phyloP scores from a whole-genome alignment of 2,888 invertebrate genomes.

The Brachynemurus nebulosus region DNA sequence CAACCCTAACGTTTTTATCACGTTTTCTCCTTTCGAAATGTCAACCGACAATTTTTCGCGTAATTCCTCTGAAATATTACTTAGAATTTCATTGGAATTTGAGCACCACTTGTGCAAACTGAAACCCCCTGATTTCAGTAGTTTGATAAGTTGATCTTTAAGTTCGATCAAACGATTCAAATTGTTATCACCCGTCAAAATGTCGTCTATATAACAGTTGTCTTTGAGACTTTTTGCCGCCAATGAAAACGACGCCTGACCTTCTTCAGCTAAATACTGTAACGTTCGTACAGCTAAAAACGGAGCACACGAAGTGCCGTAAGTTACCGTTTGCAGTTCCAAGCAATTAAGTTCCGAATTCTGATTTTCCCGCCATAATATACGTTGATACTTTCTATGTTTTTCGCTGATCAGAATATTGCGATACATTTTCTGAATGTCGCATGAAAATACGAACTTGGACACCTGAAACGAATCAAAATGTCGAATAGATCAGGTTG shows the following conservation, averaged over 20 bases:
- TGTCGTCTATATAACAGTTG: constrained; percentile 11
- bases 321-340: neutral
- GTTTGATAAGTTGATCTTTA: neutral
- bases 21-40: too few species aligned
- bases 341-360: neutral
- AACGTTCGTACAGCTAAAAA: neutral
- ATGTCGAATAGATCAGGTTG: neutral
- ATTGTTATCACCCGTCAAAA: constrained; percentile 7
- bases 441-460: neutral
- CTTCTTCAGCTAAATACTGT: neutral
- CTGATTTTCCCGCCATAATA: neutral
- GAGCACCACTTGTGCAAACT: neutral
- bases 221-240: constrained; percentile 3
- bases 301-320: constrained; percentile 1
- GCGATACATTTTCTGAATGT: constrained; percentile 1
- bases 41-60: neutral
- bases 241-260: neutral
- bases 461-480: neutral
- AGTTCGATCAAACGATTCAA: neutral
- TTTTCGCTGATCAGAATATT: neutral
- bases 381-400: neutral
- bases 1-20: neutral
- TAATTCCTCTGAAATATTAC: neutral
- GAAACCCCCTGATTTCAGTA: neutral
- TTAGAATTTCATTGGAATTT: neutral